These are phyloP conservation scores for Scaptomyza parva DNA, from an alignment of 2,888 invertebrate genomes.

Conservation along the genomic window DNA sequence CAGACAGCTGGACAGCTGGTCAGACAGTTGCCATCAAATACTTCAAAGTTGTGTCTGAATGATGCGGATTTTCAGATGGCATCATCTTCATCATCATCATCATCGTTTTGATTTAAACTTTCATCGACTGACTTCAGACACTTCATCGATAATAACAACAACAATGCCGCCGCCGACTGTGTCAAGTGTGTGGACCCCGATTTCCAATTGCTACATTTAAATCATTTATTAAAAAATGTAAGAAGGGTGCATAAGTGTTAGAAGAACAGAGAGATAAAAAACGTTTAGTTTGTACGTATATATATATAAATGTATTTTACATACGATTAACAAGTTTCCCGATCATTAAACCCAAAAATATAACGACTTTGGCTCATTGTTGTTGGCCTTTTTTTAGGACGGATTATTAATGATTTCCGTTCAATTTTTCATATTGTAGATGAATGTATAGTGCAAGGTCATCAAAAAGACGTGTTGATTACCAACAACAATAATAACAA, in stretches of 20 bases:
- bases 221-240: slow-evolving; percentile 57
- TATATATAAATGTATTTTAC: slow-evolving; percentile 43
- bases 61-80: slow-evolving; percentile 32
- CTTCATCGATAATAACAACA: slow-evolving; percentile 22
- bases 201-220: slow-evolving; percentile 71
- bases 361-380: slow-evolving; percentile 32
- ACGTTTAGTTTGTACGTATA: slow-evolving; percentile 31
- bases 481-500: slow-evolving; percentile 77
- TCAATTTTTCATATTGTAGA: slow-evolving; percentile 79
- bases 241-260: slow-evolving; percentile 2
- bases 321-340: slow-evolving; percentile 62
- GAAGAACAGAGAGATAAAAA: slow-evolving; percentile 11
- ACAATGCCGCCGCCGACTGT: slow-evolving; percentile 63
- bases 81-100: slow-evolving; percentile 28
- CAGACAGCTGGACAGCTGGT: too few species aligned
- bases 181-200: slow-evolving; percentile 64
- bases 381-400: slow-evolving; percentile 34
- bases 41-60: slow-evolving; percentile 53
- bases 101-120: slow-evolving; percentile 66
- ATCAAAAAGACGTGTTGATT: slow-evolving; percentile 80
- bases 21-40: slow-evolving; percentile 75
- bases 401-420: slow-evolving; percentile 79
- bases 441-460: slow-evolving; percentile 75
- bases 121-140: slow-evolving; percentile 49
- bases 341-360: slow-evolving; percentile 71